Conservation (phyloP, 2,888 invertebrate species). For the Eristalinus aeneus region DNA sequence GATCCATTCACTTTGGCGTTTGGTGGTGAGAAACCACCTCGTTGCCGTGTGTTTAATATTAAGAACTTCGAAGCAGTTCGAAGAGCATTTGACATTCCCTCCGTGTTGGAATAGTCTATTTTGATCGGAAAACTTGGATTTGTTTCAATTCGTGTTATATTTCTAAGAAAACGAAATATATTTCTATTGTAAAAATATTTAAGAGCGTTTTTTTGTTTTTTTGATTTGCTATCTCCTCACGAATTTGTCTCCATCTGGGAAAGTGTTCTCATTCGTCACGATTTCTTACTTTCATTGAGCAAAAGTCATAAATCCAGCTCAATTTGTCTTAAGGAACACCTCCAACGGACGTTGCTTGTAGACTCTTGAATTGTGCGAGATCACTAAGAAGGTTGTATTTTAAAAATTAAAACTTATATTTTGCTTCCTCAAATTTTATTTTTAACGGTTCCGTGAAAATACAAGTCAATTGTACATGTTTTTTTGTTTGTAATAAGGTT, state of each 20-base stretch:
- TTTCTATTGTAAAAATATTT: not conserved
- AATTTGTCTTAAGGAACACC: too few relatives aligned
- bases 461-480: constrained; percentile 57
- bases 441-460: constrained; percentile 52
- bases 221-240: too few relatives aligned
- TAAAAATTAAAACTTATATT: not conserved
- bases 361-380: too few relatives aligned
- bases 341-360: too few relatives aligned
- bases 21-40: constrained; percentile 92
- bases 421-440: constrained; percentile 58
- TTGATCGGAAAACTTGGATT: not conserved
- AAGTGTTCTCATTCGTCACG: not conserved
- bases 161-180: not conserved
- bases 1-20: constrained; percentile 89
- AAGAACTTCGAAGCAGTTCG: constrained; percentile 79
- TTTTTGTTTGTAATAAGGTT: constrained; percentile 5
- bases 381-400: too few relatives aligned
- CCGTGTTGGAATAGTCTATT: constrained; percentile 47
- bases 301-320: too few relatives aligned
- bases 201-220: too few relatives aligned
- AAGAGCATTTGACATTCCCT: constrained; percentile 75
- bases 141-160: not conserved
- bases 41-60: constrained; percentile 84
- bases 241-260: too few relatives aligned
- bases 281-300: not conserved